A percentile compares a stretch with the other conserved stretches of the same genome.
These are phyloP conservation scores for Drosophila insularis DNA, from an alignment of 1,140 invertebrate species.

Conservation along the genomic window DNA sequence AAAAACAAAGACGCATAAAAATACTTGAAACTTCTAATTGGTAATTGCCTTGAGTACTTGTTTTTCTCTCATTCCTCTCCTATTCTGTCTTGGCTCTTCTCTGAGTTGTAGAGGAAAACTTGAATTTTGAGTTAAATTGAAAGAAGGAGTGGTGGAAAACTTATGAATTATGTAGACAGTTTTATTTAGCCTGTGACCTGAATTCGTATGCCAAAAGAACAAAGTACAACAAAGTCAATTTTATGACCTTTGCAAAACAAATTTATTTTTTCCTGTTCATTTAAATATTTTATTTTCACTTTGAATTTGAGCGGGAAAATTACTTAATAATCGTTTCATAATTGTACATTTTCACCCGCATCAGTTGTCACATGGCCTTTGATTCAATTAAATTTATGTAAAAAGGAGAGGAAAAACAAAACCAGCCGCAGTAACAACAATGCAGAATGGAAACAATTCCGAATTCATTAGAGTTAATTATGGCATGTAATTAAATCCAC, in stretches of 20 bases:
- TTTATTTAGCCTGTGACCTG: slow-evolving; percentile 20
- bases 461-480: slow-evolving; percentile 10
- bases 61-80: neutral
- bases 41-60: slow-evolving; percentile 22
- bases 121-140: neutral
- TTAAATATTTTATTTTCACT: neutral
- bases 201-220: slow-evolving; percentile 5
- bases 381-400: slow-evolving; percentile 3
- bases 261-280: neutral
- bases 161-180: slow-evolving; percentile 27
- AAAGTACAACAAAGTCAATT: neutral
- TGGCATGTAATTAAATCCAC: slow-evolving; percentile 11
- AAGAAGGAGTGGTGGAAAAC: neutral
- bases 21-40: slow-evolving; percentile 20
- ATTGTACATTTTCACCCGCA: slow-evolving; percentile 2
- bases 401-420: neutral
- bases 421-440: neutral
- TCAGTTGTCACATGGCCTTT: slow-evolving; percentile 8
- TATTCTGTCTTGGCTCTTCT: neutral
- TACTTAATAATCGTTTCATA: slow-evolving; percentile 6
- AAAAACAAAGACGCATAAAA: neutral
- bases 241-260: neutral
- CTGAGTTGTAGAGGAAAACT: slow-evolving; percentile 10
- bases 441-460: neutral
- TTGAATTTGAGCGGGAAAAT: neutral